Conservation (phyloP, 1,140 invertebrate genomes). For the Samia ricini region DNA sequence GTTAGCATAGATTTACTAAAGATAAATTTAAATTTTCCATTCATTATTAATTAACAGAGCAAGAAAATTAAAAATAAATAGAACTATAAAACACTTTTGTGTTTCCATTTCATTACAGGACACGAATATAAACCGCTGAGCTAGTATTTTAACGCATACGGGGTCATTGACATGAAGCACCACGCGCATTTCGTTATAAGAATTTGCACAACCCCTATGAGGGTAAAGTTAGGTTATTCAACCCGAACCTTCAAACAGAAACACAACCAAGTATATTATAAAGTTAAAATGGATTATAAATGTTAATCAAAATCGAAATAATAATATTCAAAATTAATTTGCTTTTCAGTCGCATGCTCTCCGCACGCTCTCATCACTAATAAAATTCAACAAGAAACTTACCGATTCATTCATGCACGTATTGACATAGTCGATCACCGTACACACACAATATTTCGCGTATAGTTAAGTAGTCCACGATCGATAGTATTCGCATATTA, state of each 20-base stretch:
- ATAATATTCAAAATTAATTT: background rate
- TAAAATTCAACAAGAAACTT: constrained; percentile 26
- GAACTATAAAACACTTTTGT: background rate
- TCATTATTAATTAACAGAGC: no score
- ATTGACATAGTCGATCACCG: constrained; percentile 57
- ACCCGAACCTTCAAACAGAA: background rate
- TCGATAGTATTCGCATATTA: constrained; percentile 62
- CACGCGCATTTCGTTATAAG: background rate
- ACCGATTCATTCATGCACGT: constrained; percentile 47
- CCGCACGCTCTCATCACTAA: no score
- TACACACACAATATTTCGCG: constrained; percentile 57
- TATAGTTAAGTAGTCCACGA: constrained; percentile 52
- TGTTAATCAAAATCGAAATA: background rate
- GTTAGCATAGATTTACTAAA: no score
- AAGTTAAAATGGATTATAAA: no score
- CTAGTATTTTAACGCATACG: constrained; percentile 1
- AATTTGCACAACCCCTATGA: constrained; percentile 3
- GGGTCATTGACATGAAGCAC: constrained; percentile 9
- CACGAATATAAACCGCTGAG: background rate
- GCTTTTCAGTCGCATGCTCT: background rate
- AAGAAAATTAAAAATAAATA: no score
- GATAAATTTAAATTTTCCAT: no score
- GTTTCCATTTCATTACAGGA: background rate
- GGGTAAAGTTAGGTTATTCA: constrained; percentile 5
- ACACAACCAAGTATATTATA: no score